Evolutionary conservation across 2,797 vertebrate genomes (phyloP).

Genomic region (Furcifer pardalis): DNA sequence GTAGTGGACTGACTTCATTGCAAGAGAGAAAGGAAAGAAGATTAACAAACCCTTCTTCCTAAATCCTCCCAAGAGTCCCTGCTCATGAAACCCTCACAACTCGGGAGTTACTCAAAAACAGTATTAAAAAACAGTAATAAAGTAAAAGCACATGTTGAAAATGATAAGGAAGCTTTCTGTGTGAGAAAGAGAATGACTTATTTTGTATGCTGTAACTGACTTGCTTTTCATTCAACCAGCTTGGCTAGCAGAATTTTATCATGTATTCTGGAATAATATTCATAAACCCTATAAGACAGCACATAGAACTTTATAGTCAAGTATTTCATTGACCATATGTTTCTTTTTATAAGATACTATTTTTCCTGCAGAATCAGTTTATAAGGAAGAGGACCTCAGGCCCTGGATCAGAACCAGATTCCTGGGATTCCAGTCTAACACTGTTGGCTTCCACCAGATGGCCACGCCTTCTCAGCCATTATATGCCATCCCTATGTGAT

Average conservation of each 20-base stretch:
- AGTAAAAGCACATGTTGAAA: not conserved
- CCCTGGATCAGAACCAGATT: too few species aligned
- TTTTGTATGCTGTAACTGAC: not conserved
- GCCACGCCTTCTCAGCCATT: too few species aligned
- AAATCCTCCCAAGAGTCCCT: too few species aligned
- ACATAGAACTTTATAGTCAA: not conserved
- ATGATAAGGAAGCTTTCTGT: not conserved
- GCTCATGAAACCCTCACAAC: too few species aligned
- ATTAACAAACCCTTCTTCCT: too few species aligned
- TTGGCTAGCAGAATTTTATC: not conserved
- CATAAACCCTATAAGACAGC: not conserved
- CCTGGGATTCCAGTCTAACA: too few species aligned
- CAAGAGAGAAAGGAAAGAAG: too few species aligned
- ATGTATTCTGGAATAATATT: slow-evolving; percentile 7
- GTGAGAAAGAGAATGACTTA: too few species aligned
- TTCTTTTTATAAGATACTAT: not conserved
- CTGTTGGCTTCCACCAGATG: too few species aligned
- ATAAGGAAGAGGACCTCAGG: not conserved
- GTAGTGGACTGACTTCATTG: not conserved
- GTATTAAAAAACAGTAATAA: too few species aligned
- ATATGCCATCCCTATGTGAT: too few species aligned
- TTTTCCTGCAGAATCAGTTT: not conserved
- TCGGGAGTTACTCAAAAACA: too few species aligned
- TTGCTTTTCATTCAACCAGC: not conserved
- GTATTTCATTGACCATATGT: not conserved